Conservation (phyloP, 2,797 vertebrate genomes). For the Saguinus oedipus region DNA sequence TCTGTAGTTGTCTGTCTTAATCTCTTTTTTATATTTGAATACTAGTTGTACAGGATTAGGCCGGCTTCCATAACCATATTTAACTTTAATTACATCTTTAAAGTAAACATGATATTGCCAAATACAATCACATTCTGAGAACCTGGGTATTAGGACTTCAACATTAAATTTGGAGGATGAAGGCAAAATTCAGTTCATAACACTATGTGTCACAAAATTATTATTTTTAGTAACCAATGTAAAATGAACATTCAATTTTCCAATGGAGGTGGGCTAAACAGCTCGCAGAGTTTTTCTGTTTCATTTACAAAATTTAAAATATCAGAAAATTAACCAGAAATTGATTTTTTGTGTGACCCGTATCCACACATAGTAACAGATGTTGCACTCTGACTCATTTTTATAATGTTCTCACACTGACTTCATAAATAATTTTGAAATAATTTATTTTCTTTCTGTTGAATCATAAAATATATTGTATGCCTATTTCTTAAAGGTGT, state of each 20-base stretch:
- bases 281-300: not conserved
- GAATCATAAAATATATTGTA: not conserved
- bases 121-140: not conserved
- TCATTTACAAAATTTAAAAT: not conserved
- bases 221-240: not conserved
- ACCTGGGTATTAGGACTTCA: not conserved
- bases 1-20: not conserved
- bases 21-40: not conserved
- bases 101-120: not conserved
- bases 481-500: not conserved
- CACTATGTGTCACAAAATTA: not conserved
- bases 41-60: not conserved
- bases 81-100: not conserved
- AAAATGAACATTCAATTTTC: not conserved
- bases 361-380: not conserved
- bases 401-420: not conserved
- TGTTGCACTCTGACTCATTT: not conserved
- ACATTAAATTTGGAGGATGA: not conserved
- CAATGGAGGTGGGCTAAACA: not conserved
- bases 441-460: not conserved
- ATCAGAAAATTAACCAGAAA: not conserved
- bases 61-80: not conserved
- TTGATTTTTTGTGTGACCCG: not conserved
- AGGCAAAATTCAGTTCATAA: not conserved
- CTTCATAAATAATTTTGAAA: not conserved